Percentiles rank a stretch among this genome's conserved stretches.
phyloP scores from a whole-genome alignment of 2,113 vertebrate genomes.

The Lepidothrix coronata region DNA sequence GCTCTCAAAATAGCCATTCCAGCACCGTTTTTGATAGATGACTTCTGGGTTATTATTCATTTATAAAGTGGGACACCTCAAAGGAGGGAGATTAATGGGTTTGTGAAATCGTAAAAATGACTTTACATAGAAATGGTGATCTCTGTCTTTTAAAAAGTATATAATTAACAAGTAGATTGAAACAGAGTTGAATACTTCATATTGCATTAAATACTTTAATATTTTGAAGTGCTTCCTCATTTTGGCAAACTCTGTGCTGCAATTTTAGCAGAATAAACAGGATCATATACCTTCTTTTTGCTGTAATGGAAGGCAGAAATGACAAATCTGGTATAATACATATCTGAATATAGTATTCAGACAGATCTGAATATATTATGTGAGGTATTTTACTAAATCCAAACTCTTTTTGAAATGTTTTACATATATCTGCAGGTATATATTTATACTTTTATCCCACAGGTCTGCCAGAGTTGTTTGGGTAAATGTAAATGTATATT shows the following conservation, averaged over 20 bases:
- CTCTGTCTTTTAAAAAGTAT: not conserved
- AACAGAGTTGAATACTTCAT: not conserved
- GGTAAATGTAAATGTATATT: not conserved
- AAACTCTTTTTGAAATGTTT: not conserved
- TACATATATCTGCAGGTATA: not conserved
- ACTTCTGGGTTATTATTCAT: not conserved
- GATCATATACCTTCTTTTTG: not conserved
- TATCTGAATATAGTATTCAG: not conserved
- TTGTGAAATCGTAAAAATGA: not conserved
- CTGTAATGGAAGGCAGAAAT: not conserved
- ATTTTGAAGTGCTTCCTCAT: not conserved
- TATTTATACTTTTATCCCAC: not conserved
- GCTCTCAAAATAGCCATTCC: slow-evolving; percentile 13
- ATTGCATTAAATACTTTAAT: not conserved
- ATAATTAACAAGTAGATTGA: not conserved
- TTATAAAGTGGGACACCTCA: slow-evolving; percentile 7
- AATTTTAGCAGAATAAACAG: not conserved
- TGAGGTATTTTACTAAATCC: not conserved
- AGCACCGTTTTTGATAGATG: not conserved
- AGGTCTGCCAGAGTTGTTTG: not conserved
- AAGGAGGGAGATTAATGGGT: not conserved
- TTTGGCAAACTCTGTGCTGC: not conserved
- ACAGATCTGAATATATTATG: not conserved
- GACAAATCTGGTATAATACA: too few relatives aligned
- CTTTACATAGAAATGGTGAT: not conserved